Percentiles rank a stretch among this genome's conserved stretches.
Conservation (phyloP, 2,113 vertebrate species). For the Chloropsis hardwickii region DNA sequence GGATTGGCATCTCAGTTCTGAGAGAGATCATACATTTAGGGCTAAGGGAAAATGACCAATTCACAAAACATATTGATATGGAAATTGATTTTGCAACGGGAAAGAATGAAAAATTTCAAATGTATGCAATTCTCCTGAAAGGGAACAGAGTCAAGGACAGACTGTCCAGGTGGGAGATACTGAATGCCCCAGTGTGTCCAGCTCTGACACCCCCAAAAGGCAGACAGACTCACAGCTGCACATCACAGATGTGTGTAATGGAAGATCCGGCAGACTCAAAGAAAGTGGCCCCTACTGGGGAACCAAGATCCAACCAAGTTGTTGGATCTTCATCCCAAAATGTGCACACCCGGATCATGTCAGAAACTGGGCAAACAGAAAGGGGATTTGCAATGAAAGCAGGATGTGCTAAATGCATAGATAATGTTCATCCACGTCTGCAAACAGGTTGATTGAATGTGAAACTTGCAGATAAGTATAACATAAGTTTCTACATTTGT, state of each 20-base stretch:
- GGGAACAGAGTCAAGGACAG: not conserved
- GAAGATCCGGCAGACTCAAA: not conserved
- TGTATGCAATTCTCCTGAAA: not conserved
- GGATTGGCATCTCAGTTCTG: not conserved
- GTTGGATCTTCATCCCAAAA: not conserved
- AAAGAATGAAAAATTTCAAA: not conserved
- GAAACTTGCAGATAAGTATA: not conserved
- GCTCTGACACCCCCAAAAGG: not conserved
- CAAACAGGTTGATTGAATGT: not conserved
- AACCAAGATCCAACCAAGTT: not conserved
- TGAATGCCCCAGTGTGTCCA: not conserved
- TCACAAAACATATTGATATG: not conserved
- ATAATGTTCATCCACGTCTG: not conserved
- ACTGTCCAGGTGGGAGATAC: not conserved
- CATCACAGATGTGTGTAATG: fast-evolving
- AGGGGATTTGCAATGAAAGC: not conserved
- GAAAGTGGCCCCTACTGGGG: not conserved
- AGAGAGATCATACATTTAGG: not conserved
- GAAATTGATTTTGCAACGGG: not conserved
- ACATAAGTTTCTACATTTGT: not conserved
- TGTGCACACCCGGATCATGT: not conserved
- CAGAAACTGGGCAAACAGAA: not conserved
- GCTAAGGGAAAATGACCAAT: not conserved
- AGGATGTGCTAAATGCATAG: not conserved
- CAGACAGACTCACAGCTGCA: not conserved